Percentiles rank a stretch among this genome's conserved stretches.
Evolutionary conservation across 2,113 vertebrate genomes (phyloP).

Genomic region (Cariama cristata): DNA sequence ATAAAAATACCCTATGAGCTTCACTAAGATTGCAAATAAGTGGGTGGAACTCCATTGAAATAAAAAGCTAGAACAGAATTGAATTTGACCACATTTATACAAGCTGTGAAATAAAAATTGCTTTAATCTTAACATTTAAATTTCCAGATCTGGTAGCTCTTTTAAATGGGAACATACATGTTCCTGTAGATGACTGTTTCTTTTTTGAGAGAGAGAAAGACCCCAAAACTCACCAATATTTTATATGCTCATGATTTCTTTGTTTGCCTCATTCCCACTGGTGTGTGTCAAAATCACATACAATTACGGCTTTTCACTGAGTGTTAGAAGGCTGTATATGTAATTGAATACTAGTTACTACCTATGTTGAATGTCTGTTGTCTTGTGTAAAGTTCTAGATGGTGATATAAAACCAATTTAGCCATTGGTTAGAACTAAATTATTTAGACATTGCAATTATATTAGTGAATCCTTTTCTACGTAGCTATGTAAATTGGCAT

Average conservation of each 20-base stretch:
- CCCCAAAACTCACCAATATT: neutral
- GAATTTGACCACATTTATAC: constrained; percentile 1
- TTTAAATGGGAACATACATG: neutral
- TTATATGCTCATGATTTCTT: neutral
- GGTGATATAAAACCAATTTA: neutral
- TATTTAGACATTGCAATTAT: neutral
- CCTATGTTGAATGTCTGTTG: accelerated
- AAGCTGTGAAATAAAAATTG: constrained; percentile 5
- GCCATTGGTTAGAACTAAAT: neutral
- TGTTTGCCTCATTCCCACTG: neutral
- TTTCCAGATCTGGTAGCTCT: neutral
- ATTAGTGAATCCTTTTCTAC: neutral
- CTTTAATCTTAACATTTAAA: neutral
- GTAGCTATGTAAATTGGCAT: neutral
- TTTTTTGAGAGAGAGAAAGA: neutral
- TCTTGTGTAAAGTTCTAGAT: neutral
- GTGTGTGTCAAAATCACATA: neutral
- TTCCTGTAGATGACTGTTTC: neutral
- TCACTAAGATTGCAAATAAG: constrained; percentile 5
- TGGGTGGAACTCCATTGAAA: constrained; percentile 32
- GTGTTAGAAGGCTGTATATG: neutral
- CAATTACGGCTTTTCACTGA: neutral
- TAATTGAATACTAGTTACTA: neutral
- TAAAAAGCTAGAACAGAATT: constrained; percentile 10
- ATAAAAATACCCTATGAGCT: neutral